Conservation (phyloP, 2,888 invertebrate species). For the Fabriciana adippe region DNA sequence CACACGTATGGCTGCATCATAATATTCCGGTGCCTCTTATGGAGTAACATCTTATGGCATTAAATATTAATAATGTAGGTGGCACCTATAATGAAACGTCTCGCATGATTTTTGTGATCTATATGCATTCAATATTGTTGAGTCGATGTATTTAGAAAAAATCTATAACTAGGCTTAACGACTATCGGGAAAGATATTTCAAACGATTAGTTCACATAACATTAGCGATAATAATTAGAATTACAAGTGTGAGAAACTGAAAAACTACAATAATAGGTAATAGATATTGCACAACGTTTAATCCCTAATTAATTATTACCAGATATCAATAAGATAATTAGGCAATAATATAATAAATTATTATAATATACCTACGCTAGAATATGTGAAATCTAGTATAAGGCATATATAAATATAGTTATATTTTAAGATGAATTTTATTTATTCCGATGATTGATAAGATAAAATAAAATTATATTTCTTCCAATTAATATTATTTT, state of each 20-base stretch:
- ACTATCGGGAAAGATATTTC: background rate
- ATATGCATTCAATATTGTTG: background rate
- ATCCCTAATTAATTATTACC: slow-evolving; percentile 5
- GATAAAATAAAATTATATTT: background rate
- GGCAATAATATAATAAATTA: background rate
- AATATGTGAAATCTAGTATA: no score
- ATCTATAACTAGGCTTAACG: background rate
- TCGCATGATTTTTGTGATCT: slow-evolving; percentile 20
- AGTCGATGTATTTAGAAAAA: slow-evolving; percentile 15
- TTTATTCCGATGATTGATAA: background rate
- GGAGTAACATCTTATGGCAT: slow-evolving; percentile 38
- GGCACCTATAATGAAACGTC: slow-evolving; percentile 29
- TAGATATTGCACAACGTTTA: background rate
- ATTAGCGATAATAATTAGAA: slow-evolving; percentile 2
- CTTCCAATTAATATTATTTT: no score
- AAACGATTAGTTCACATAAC: background rate
- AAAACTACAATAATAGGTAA: slow-evolving; percentile 4
- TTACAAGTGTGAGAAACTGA: background rate
- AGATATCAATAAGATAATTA: slow-evolving; percentile 16
- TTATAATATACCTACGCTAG: no score
- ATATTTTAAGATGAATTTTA: background rate
- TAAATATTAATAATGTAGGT: slow-evolving; percentile 33
- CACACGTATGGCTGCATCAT: slow-evolving; percentile 39
- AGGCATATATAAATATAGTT: slow-evolving; percentile 2
- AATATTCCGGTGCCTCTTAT: slow-evolving; percentile 37